Conservation (phyloP, 2,113 vertebrate species). For the Calyptomena viridis region DNA sequence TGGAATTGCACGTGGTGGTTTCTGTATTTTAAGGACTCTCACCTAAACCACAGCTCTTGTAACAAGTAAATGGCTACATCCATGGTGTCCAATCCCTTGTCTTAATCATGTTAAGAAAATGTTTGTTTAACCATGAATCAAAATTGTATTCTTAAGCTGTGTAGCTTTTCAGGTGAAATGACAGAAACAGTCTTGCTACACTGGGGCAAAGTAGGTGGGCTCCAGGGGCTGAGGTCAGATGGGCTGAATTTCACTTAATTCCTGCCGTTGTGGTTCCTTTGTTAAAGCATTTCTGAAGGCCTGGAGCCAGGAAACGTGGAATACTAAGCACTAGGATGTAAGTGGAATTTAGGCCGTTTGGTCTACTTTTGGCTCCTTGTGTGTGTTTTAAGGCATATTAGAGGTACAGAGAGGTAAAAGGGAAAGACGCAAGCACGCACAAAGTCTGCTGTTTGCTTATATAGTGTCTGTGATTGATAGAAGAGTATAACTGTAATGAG, state of each 20-base stretch:
- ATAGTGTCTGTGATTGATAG: background rate
- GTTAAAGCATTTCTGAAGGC: constrained; percentile 22
- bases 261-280: constrained; percentile 16
- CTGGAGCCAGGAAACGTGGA: background rate
- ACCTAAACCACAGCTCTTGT: constrained; percentile 29
- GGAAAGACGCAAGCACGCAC: background rate
- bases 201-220: constrained; percentile 52
- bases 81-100: background rate
- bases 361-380: background rate
- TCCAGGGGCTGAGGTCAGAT: background rate
- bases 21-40: constrained; percentile 16
- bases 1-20: background rate
- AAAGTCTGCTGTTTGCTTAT: background rate
- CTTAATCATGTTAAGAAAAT: constrained; percentile 33
- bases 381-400: background rate
- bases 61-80: constrained; percentile 16
- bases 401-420: background rate
- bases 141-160: background rate
- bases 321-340: background rate
- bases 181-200: background rate
- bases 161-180: constrained; percentile 32
- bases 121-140: constrained; percentile 41
- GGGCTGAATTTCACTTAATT: constrained; percentile 17
- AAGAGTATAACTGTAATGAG: background rate
- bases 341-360: background rate